These are phyloP conservation scores for Caprella mutica DNA, from an alignment of 2,888 invertebrate species.

Conservation along the genomic window DNA sequence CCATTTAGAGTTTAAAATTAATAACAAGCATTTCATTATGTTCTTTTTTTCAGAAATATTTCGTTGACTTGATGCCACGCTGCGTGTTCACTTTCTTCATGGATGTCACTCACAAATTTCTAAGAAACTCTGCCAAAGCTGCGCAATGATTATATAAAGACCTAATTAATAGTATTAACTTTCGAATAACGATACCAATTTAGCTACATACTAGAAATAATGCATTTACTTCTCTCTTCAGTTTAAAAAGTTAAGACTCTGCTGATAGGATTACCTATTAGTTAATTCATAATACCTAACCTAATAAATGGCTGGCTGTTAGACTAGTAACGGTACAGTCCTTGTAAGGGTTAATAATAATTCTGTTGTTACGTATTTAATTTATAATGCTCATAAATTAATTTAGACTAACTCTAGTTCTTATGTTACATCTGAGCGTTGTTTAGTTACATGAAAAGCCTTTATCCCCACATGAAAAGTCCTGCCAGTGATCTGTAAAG, in stretches of 20 bases:
- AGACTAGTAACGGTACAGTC: background rate
- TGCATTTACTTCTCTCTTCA: too few relatives aligned
- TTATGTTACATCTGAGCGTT: background rate
- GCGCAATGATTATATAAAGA: too few relatives aligned
- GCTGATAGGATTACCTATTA: background rate
- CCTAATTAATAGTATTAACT: too few relatives aligned
- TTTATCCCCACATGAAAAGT: too few relatives aligned
- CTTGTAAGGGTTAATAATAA: background rate
- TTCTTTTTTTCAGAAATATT: background rate
- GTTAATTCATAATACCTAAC: background rate
- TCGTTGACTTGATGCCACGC: background rate
- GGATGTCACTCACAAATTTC: background rate
- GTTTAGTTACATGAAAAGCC: too few relatives aligned
- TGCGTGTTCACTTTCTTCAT: background rate
- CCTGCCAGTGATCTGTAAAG: too few relatives aligned
- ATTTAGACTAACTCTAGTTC: background rate
- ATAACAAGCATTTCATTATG: background rate
- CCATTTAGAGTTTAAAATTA: too few relatives aligned
- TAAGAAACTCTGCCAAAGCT: background rate
- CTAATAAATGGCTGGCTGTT: background rate
- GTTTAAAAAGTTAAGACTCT: background rate
- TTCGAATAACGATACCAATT: too few relatives aligned
- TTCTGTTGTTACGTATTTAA: background rate
- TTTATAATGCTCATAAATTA: background rate
- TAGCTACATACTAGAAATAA: too few relatives aligned